Evolutionary conservation across 1,140 invertebrate species (phyloP).

Genomic region (Hycleus phaleratus): DNA sequence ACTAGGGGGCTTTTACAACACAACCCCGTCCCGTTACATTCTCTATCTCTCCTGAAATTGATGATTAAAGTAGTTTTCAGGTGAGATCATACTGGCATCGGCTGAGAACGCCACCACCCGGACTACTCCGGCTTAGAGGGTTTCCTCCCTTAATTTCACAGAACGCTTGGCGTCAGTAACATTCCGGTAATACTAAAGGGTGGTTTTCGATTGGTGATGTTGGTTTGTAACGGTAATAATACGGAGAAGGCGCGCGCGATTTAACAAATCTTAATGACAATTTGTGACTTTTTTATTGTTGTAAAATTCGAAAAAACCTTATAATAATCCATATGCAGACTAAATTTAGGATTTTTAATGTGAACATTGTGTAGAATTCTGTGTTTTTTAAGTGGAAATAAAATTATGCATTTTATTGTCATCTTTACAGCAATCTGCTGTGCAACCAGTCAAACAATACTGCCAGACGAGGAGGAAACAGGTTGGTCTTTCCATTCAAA

Average conservation of each 20-base stretch:
- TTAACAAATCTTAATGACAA: no score
- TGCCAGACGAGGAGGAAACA: slow-evolving; percentile 19
- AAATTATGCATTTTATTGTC: slow-evolving; percentile 3
- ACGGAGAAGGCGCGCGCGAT: no score
- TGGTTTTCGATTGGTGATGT: background rate
- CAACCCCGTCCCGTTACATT: no score
- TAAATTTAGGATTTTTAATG: background rate
- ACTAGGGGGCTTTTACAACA: no score
- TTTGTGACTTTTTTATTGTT: no score
- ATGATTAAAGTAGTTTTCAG: slow-evolving; percentile 13
- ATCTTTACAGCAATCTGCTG: slow-evolving; percentile 6
- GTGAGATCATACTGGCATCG: slow-evolving; percentile 7
- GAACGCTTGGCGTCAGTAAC: slow-evolving; percentile 14
- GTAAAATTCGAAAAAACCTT: no score
- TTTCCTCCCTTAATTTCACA: slow-evolving; percentile 13
- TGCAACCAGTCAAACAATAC: slow-evolving; percentile 11
- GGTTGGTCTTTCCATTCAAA: slow-evolving; percentile 2
- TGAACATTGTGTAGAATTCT: background rate
- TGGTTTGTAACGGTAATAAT: no score
- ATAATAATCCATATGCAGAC: no score
- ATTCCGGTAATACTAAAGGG: slow-evolving; percentile 5
- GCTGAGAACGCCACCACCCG: background rate
- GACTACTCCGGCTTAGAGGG: slow-evolving; percentile 3
- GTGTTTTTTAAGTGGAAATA: slow-evolving; percentile 1
- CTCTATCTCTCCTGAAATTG: slow-evolving; percentile 7